phyloP scores from a whole-genome alignment of 2,888 invertebrate species.

The Hartigia nigra region DNA sequence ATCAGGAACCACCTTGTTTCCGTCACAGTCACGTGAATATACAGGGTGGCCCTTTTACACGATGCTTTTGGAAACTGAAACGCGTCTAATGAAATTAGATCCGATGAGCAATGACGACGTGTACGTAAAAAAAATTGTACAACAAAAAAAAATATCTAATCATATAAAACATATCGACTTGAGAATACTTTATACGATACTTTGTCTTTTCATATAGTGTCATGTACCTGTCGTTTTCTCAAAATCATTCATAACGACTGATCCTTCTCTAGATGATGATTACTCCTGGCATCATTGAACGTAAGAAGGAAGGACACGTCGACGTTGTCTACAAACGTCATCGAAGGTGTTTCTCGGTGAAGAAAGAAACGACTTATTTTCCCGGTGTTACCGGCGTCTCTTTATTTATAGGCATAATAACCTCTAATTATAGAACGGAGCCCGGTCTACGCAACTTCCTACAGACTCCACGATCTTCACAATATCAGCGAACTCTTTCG shows the following conservation, averaged over 20 bases:
- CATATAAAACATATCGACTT: not conserved
- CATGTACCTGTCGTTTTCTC: too few relatives aligned
- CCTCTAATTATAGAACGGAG: slow-evolving; percentile 32
- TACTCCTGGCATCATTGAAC: not conserved
- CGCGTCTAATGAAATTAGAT: not conserved
- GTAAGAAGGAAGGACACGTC: not conserved
- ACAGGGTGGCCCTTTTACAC: not conserved
- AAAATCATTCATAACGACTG: not conserved
- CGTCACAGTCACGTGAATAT: not conserved
- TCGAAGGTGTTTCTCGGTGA: not conserved
- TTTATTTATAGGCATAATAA: slow-evolving; percentile 35
- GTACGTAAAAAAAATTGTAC: not conserved
- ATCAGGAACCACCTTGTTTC: not conserved
- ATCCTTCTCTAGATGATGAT: not conserved
- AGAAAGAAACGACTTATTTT: not conserved
- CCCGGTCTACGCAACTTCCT: slow-evolving; percentile 28
- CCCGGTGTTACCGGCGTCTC: slow-evolving; percentile 15
- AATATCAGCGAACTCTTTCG: not conserved
- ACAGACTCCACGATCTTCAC: slow-evolving; percentile 18
- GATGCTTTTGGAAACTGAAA: not conserved
- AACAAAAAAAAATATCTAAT: not conserved
- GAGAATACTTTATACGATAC: not conserved
- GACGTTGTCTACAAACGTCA: not conserved
- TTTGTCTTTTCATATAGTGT: not conserved
- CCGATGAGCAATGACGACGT: not conserved